A percentile compares a stretch with the other conserved stretches of the same genome.
phyloP scores from a whole-genome alignment of 2,797 vertebrate genomes.

The Sorex maritimensis region DNA sequence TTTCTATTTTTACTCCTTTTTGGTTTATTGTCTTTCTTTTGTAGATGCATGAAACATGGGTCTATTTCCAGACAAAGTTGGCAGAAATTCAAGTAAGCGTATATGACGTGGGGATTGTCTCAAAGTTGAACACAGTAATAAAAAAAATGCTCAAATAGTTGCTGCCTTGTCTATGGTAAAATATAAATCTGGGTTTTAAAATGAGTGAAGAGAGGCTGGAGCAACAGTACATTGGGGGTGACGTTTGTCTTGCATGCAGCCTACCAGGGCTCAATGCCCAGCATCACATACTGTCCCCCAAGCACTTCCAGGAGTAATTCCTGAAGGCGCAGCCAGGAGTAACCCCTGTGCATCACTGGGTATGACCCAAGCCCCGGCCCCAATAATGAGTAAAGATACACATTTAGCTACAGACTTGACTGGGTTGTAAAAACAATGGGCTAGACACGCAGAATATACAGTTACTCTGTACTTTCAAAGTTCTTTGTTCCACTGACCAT shows the following conservation, averaged over 20 bases:
- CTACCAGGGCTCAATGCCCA: too few species aligned
- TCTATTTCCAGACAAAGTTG: not conserved
- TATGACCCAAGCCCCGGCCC: too few species aligned
- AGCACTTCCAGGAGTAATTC: too few species aligned
- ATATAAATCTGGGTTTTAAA: not conserved
- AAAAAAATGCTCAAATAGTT: not conserved
- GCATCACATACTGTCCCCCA: too few species aligned
- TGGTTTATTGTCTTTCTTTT: not conserved
- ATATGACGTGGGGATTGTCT: not conserved
- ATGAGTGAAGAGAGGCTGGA: not conserved
- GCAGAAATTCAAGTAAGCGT: not conserved
- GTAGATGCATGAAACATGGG: not conserved
- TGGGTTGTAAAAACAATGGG: not conserved
- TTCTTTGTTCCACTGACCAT: not conserved
- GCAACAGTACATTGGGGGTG: too few species aligned
- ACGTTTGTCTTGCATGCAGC: too few species aligned
- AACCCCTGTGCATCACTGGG: too few species aligned
- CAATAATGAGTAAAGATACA: not conserved
- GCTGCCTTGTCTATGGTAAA: not conserved
- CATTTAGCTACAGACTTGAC: not conserved
- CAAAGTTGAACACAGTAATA: not conserved
- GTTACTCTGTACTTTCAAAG: not conserved
- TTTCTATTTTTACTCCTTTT: not conserved
- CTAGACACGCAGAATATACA: not conserved
- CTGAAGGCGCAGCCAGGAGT: too few species aligned